Evolutionary conservation across 2,113 vertebrate genomes (phyloP), one percentile per base, ranked within the genome.

Genomic region (Pipra filicauda): DNA sequence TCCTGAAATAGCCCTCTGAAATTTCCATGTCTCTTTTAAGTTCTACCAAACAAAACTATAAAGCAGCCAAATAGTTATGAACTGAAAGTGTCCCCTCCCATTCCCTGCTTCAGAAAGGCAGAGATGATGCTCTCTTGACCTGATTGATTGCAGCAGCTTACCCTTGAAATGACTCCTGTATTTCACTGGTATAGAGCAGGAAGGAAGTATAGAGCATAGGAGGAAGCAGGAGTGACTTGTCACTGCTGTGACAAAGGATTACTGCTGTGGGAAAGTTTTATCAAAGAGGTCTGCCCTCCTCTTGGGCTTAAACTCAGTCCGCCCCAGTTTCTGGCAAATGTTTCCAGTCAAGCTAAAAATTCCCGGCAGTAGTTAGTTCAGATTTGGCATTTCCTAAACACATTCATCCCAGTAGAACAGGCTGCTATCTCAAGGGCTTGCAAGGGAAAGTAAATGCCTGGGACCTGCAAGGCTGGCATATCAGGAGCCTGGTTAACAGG

Each of bases 1-100:
- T 96, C 80, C 86, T 72, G 78, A 93, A 91, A 78, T 39, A 95
- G 44, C 33, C 46, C 43, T 93, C 74, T 74, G 76, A 95, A 94
- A 88, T 80, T 71, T 95, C 76, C 75, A 81, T 30, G 30, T 80
- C 65, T 88, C 82, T 84, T 91, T 82, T 52, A 84, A 57, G 72
- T 93, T 77, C 61, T 87, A 75, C 66, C 62, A 87, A 87, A 84
- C 69, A 88, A 84, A 92, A 85, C n/a, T 57, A 66, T 46, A 57
- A 89, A 91, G 76, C 72, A 91, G 70, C 37, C 66, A 91, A 92
- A 59, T 12, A 69, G 12, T 54, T 70, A 37, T 2, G 3, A 92
- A 69, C 18, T 72, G 44, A 21, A 89, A 71, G 5, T 6, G 16
- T 33, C 37, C 86, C 79, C 59, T 93, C 67, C 91, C 67, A 73